Conservation (phyloP, 2,113 vertebrate genomes). For the Ceuthmochares aereus region DNA sequence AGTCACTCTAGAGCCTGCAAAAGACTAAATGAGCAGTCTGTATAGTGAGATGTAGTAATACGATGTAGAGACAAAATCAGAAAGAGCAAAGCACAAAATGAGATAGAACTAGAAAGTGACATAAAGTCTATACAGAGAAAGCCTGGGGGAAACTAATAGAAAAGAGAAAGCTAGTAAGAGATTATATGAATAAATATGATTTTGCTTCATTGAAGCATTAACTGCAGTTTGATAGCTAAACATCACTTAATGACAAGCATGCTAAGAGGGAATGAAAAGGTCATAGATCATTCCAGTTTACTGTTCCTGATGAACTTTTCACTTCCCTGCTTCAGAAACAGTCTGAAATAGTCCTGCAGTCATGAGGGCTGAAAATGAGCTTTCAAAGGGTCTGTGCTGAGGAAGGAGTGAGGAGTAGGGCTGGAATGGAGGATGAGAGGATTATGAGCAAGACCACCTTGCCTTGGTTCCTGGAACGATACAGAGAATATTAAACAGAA, state of each 20-base stretch:
- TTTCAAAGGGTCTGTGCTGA: background rate
- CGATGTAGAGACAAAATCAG: background rate
- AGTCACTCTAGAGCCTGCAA: background rate
- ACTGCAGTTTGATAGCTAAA: background rate
- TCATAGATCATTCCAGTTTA: background rate
- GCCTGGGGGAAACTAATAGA: background rate
- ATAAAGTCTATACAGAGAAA: background rate
- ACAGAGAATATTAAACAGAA: background rate
- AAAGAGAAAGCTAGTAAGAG: background rate
- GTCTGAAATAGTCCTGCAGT: background rate
- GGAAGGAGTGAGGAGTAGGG: background rate
- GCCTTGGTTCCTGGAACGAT: background rate
- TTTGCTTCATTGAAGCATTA: background rate
- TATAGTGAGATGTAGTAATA: background rate
- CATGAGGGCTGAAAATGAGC: background rate
- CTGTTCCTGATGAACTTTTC: background rate
- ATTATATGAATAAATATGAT: background rate
- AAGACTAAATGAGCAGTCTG: background rate
- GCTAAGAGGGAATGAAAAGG: background rate
- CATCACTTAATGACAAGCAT: background rate
- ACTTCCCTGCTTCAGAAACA: background rate
- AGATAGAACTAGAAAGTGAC: background rate
- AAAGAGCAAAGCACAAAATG: background rate
- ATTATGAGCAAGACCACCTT: background rate
- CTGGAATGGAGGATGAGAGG: fast-evolving